Base-by-base conservation (phyloP, 2,113 vertebrate genomes). In the Suricata suricatta region DNA sequence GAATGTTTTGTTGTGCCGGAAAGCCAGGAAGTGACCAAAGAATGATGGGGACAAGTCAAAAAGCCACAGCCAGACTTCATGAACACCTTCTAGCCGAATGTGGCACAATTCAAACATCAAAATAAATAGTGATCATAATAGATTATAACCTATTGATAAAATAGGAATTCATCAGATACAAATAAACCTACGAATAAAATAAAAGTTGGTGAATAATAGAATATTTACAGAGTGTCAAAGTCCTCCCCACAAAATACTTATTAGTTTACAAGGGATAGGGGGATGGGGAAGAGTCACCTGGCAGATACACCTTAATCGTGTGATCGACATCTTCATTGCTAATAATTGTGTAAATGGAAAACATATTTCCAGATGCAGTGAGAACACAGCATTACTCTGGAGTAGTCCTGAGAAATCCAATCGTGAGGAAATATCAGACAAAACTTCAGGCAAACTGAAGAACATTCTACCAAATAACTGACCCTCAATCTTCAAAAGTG, bases 21-120 rank as follows among this genome's bases (percentile, higher is more conserved):
- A 72, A 80, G 64, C 54, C 85, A 90, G 72, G 35, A 90, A 93
- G 52, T 85, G 41, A 89, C 84, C 84, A 64, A 52, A 92, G 60
- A 91, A 95, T 71, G 41, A 54, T 16, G n/a, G 23, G 64, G 23
- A 92, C 68, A 88, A 52, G 50, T 88, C 88, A 68, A 47, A 77
- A 84, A 82, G 50, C 63, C 69, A 88, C 23, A 71, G 15, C 41
- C 60, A 88, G 60, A 92, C 27, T 5, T 3, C 66, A 38, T 2
- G 35, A 25, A 33, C 11, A 88, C n/a, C 63, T 95, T 83, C n/a
- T 72, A 79, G 71, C 69, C 54, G 85, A 79, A 66, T 35, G 33
- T 44, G 54, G 44, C 52, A 84, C 84, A 72, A 35, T 54, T 52
- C 63, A 44, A 79, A 57, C 41, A 79, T 72, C 64, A 54, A 89